These are phyloP conservation scores for Nasonia vitripennis DNA, from an alignment of 1,140 invertebrate genomes.

Conservation along the genomic window DNA sequence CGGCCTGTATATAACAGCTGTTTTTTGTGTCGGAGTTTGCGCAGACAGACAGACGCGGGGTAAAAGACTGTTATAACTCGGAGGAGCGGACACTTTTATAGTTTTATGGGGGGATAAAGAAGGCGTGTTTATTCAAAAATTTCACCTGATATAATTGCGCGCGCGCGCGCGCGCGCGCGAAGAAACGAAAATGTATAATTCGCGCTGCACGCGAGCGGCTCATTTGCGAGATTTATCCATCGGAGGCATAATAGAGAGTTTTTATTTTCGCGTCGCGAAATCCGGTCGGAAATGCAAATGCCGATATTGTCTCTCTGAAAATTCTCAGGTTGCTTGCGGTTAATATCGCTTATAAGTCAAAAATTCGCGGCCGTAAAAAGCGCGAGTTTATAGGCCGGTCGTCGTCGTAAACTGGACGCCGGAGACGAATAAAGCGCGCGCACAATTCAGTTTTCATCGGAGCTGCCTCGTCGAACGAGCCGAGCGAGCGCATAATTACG, in stretches of 20 bases:
- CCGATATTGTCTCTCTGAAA: slow-evolving; percentile 3
- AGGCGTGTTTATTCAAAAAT: background rate
- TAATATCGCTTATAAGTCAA: slow-evolving; percentile 40
- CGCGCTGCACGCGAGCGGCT: background rate
- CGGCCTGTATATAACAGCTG: too few species aligned
- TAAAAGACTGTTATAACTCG: background rate
- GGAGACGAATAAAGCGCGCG: slow-evolving; percentile 15
- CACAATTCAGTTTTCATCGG: slow-evolving; percentile 39
- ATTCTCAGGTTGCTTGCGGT: slow-evolving; percentile 38
- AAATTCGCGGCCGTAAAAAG: slow-evolving; percentile 41
- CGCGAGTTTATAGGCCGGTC: slow-evolving; percentile 35
- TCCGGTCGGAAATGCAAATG: slow-evolving; percentile 27
- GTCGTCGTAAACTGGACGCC: slow-evolving; percentile 19
- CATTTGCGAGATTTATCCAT: slow-evolving; percentile 1
- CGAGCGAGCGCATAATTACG: slow-evolving; percentile 7
- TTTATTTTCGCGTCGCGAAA: background rate
- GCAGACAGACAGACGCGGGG: too few species aligned
- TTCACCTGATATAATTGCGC: background rate
- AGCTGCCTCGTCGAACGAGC: background rate
- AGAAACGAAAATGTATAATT: background rate
- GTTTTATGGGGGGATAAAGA: background rate
- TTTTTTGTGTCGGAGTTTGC: too few species aligned
- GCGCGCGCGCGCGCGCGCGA: too few species aligned
- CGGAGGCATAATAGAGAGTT: background rate
- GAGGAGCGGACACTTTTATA: background rate